Evolutionary conservation across 2,797 vertebrate species (phyloP).

Genomic region (Poecilia wingei): DNA sequence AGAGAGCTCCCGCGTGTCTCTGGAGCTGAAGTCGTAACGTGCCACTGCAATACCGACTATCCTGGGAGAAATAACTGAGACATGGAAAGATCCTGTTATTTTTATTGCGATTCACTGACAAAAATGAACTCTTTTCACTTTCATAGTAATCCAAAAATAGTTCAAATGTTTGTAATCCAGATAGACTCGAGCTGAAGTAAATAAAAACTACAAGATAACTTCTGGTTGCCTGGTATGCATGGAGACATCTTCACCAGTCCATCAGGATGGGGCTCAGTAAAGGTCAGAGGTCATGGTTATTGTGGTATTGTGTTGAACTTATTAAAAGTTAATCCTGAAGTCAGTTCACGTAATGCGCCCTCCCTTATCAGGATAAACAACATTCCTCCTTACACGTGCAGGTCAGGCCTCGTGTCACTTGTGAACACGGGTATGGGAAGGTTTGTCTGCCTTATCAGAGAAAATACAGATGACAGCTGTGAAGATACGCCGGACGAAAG

Average conservation of each 20-base stretch:
- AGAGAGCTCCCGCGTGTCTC: conserved; percentile 92
- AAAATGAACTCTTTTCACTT: not conserved
- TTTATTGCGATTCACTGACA: conserved; percentile 8
- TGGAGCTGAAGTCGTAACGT: conserved; percentile 93
- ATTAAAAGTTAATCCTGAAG: conserved; percentile 35
- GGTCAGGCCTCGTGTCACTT: conserved; percentile 39
- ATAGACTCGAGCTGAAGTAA: conserved; percentile 13
- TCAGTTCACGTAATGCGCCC: conserved; percentile 15
- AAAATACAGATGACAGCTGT: conserved; percentile 39
- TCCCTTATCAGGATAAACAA: conserved; percentile 31
- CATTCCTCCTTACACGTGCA: conserved; percentile 25
- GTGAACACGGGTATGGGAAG: conserved; percentile 25
- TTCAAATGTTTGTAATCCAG: not conserved
- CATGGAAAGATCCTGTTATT: conserved; percentile 10
- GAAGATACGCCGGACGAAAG: conserved; percentile 41
- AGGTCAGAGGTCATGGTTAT: conserved; percentile 36
- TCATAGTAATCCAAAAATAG: not conserved
- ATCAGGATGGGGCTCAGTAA: not conserved
- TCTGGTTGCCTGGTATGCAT: not conserved
- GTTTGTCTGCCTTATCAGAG: conserved; percentile 49
- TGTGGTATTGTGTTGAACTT: conserved; percentile 17
- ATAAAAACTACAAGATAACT: conserved; percentile 12
- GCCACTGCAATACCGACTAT: conserved; percentile 91
- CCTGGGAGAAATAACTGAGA: conserved; percentile 90
- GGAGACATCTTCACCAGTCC: conserved; percentile 1